Conservation (phyloP, 2,113 vertebrate genomes). For the Gnathonemus longibarbis region DNA sequence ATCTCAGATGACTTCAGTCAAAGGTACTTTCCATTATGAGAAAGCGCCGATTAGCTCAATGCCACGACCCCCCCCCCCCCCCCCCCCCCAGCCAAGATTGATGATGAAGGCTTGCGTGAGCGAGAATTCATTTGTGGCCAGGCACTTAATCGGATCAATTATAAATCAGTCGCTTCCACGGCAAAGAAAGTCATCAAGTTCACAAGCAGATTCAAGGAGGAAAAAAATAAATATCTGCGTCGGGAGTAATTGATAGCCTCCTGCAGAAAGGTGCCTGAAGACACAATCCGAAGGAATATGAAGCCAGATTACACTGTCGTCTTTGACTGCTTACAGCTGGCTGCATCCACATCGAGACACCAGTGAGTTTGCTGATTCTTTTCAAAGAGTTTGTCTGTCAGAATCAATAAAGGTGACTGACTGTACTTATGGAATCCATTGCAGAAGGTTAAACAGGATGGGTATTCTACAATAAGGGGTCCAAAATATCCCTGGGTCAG, state of each 20-base stretch:
- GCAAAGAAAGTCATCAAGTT: background rate
- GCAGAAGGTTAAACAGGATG: background rate
- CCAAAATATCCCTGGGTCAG: background rate
- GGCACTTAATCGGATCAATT: background rate
- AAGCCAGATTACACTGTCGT: background rate
- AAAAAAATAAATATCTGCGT: background rate
- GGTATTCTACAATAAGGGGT: background rate
- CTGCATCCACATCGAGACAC: background rate
- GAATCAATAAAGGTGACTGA: background rate
- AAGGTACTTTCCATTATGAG: constrained; percentile 74
- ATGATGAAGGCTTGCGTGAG: constrained; percentile 31
- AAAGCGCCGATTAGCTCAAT: constrained; percentile 57
- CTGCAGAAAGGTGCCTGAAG: background rate
- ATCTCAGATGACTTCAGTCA: constrained; percentile 57
- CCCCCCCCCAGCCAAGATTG: constrained; percentile 47
- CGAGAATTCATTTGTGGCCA: background rate
- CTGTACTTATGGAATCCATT: background rate
- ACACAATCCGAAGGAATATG: background rate
- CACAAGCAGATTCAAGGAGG: background rate
- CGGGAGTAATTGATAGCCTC: background rate
- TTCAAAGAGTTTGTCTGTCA: background rate
- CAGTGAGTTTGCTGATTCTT: background rate
- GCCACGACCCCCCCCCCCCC: background rate
- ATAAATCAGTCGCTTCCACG: background rate
- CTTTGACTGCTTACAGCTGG: background rate